Base-by-base conservation (phyloP, 2,113 vertebrate species). In the Hemibagrus wyckioides region DNA sequence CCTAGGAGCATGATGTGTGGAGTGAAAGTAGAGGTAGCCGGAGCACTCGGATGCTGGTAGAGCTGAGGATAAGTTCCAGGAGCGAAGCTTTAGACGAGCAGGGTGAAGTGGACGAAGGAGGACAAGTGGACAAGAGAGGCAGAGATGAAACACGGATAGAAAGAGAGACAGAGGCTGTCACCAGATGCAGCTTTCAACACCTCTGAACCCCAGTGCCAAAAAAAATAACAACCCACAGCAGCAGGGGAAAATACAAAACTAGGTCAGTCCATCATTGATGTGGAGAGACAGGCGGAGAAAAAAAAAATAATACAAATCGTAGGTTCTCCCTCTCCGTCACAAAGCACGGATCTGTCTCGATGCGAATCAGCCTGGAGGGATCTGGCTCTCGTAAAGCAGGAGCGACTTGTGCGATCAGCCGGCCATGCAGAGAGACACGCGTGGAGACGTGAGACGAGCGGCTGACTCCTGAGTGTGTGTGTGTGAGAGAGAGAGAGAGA, bases 1-100 rank as follows among this genome's bases (percentile, higher is more conserved):
- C 95, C 95, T 88, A 96, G 91, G 88, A 96, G 94, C 95, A 96
- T 95, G 92, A 89, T 94, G 30, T 25, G 79, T 6, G 54, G 92
- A 86, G 79, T 6, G 54, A 92, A 86, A 86, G 86, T 56, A 87
- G 89, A 89, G 84, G 44, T 48, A 48, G 44, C 44, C 90, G 76
- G 2, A 10, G 33, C 17, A 39, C 2, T 80, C 19, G 21, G 54
- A 80, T 57, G 79, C 54, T 57, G 79, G 13, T 3, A 19, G 75
- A 77, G 44, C 25, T 6, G 28, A 50, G 44, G 44, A 77, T 77
- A 77, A 80, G 79, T 80, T 80, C 79, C 79, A 28, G 79, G 33
- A 57, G 39, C 10, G 21, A 23, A 75, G 21, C 39, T 75, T 75
- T 73, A 48, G 50, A 57, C 76, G 63, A 80, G 25, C 65, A 44